Evolutionary conservation across 2,113 vertebrate genomes (phyloP), one percentile per base, ranked within the genome.

Genomic region (Corythornis cristatus): DNA sequence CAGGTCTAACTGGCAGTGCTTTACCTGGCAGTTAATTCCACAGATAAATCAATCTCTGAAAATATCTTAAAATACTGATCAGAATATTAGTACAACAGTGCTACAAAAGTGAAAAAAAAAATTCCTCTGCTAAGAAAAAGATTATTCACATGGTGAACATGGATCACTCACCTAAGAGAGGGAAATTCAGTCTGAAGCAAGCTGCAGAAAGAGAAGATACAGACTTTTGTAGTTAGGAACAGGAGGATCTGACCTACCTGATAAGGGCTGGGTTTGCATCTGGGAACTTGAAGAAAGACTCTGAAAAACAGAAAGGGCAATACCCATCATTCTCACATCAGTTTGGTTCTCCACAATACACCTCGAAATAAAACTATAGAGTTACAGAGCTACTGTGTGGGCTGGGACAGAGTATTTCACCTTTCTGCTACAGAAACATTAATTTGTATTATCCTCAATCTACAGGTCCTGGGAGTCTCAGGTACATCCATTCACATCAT

Each of bases 401-500:
- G 11, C 29, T 75, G 48, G 26, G 26, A 53, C 15, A 42, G 16
- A 28, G 4, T n/a, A 42, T 81, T 86, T 83, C n/a, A 68, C 21
- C 42, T 43, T 67, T 51, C 57, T 86, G 61, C 43, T 64, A 17
- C 33, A 65, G 61, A 64, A 82, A 35, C 20, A 58, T 50, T 81
- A 28, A 88, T 60, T 71, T 35, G 11, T 71, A 4, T 74, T 87
- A 18, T 35, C 56, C 26, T 83, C 31, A 12, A 28, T 89, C 86
- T 88, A 72, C 95, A 99, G 99, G 94, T 81, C 40, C 92, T 98
- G 35, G 99, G 99, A 60, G 97, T 96, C 22, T 97, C 96, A 2
- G 74, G 98, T n/a, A 96, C 98, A 81, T 98, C 98, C 12, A 97
- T 99, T 91, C 99, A 99, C 96, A 97, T 99, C 82, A 99, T 99